Percentiles rank a stretch among this genome's conserved stretches.
phyloP scores from a whole-genome alignment of 2,113 vertebrate genomes.

The Saguinus imperator region DNA sequence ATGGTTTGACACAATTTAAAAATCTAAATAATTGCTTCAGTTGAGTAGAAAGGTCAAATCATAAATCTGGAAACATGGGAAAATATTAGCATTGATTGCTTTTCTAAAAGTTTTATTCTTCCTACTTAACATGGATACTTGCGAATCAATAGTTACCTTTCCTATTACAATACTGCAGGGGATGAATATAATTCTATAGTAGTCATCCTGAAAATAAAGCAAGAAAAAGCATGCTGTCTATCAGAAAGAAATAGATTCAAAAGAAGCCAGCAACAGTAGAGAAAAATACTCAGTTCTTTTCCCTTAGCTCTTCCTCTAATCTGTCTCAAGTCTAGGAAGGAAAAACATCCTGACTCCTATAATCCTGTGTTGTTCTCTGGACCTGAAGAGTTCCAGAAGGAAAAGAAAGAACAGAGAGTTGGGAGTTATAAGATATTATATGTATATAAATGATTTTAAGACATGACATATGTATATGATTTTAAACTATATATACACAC shows the following conservation, averaged over 20 bases:
- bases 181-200: not conserved
- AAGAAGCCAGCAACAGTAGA: not conserved
- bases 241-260: not conserved
- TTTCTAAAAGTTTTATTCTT: slow-evolving; percentile 7
- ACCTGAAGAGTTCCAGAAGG: not conserved
- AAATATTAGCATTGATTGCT: not conserved
- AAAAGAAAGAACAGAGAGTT: not conserved
- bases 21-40: not conserved
- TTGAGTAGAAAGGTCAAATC: slow-evolving; percentile 30
- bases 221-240: not conserved
- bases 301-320: not conserved
- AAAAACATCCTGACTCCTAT: not conserved
- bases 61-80: slow-evolving; percentile 14
- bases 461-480: too few species aligned
- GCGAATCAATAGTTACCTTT: not conserved
- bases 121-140: not conserved
- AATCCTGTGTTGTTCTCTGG: not conserved
- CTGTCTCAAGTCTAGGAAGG: not conserved
- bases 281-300: not conserved
- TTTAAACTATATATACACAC: too few species aligned
- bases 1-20: not conserved
- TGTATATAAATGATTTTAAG: too few species aligned
- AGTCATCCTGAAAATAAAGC: not conserved
- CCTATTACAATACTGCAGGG: not conserved
- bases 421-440: too few species aligned